These are phyloP conservation scores for Amblyopsis rosae DNA, from an alignment of 2,113 vertebrate genomes.

Conservation along the genomic window DNA sequence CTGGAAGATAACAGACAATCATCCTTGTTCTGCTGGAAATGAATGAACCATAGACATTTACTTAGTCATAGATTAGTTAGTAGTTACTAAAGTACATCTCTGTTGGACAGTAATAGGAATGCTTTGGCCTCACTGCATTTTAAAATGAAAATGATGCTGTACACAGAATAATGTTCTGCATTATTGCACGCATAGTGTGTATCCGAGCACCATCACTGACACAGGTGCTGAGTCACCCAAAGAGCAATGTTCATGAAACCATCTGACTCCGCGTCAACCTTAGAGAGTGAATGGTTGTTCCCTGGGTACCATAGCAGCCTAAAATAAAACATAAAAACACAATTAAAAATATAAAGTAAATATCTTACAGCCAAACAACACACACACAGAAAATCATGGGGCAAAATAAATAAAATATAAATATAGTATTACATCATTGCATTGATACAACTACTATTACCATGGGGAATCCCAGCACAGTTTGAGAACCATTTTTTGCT, in stretches of 20 bases:
- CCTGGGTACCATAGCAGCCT: conserved; percentile 90
- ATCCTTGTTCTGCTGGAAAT: conserved; percentile 3
- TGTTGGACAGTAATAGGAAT: no score
- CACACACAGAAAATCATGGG: not conserved
- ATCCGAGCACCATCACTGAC: conserved; percentile 45
- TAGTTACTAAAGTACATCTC: no score
- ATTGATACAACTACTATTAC: no score
- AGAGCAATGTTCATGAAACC: conserved; percentile 89
- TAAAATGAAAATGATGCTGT: not conserved
- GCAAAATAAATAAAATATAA: no score
- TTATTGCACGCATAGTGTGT: not conserved
- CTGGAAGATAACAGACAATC: no score
- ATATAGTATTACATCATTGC: no score
- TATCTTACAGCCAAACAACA: not conserved
- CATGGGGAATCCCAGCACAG: no score
- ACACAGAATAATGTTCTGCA: not conserved
- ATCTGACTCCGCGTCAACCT: conserved; percentile 91
- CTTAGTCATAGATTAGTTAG: no score
- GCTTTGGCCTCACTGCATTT: no score
- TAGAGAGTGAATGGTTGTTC: conserved; percentile 87
- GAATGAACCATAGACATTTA: not conserved
- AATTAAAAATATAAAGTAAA: conserved; percentile 3
- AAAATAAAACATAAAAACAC: conserved; percentile 17
- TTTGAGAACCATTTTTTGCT: not conserved
- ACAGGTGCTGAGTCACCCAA: conserved; percentile 86